phyloP scores from a whole-genome alignment of 2,113 vertebrate genomes.

The Salvelinus sp. region DNA sequence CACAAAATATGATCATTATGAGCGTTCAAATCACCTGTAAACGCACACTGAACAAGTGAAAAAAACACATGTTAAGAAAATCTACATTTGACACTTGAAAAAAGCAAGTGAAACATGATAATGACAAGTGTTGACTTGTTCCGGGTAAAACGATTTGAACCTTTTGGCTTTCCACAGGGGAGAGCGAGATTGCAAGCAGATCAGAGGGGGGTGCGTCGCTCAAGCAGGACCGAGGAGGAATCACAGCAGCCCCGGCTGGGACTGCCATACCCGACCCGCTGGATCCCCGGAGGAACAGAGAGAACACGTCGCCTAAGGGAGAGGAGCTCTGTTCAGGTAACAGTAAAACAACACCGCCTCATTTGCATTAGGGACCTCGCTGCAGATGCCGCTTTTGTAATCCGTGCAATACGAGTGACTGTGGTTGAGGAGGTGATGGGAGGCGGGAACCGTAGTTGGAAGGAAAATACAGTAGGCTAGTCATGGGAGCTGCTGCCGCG shows the following conservation, averaged over 20 bases:
- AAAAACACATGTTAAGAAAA: too few species aligned
- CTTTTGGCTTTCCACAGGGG: conserved; percentile 1
- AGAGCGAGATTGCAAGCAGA: conserved; percentile 60
- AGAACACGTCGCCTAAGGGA: conserved; percentile 63
- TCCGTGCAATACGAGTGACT: neutral
- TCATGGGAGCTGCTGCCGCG: conserved; percentile 23
- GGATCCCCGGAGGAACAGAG: conserved; percentile 68
- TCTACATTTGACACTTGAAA: too few species aligned
- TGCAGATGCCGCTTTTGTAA: neutral
- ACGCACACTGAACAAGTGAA: too few species aligned
- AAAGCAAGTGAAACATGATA: too few species aligned
- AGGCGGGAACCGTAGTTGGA: neutral
- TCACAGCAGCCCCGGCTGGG: conserved; percentile 59
- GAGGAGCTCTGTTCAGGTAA: conserved; percentile 73
- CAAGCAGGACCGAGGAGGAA: conserved; percentile 54
- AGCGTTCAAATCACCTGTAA: too few species aligned
- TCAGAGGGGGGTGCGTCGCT: conserved; percentile 52
- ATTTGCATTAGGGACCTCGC: neutral
- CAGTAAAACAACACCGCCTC: neutral
- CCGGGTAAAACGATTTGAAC: too few species aligned
- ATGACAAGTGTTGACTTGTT: too few species aligned
- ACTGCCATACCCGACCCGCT: conserved; percentile 60
- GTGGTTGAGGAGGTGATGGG: conserved; percentile 31
- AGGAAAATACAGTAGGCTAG: neutral
- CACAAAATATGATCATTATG: too few species aligned